phyloP scores from a whole-genome alignment of 1,140 invertebrate species.

The Vollenhovia emeryi region DNA sequence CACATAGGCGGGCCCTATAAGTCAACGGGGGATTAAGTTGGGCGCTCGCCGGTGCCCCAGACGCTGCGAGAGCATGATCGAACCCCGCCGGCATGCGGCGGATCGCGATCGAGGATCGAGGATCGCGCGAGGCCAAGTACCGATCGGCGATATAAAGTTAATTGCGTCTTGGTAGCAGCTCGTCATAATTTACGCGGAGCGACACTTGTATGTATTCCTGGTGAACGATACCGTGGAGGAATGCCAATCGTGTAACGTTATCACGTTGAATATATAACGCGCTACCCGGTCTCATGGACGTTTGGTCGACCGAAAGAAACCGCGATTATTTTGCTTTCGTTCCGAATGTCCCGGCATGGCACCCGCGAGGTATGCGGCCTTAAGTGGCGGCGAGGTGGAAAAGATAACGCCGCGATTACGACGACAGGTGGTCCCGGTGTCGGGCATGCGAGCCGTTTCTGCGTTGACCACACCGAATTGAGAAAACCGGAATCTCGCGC shows the following conservation, averaged over 20 bases:
- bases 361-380: slow-evolving; percentile 30
- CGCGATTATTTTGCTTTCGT: slow-evolving; percentile 4
- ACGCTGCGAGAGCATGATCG: slow-evolving; percentile 30
- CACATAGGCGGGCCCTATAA: slow-evolving; percentile 77
- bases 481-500: slow-evolving; percentile 55
- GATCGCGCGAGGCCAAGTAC: slow-evolving; percentile 15
- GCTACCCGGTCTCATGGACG: background rate
- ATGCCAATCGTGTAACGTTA: background rate
- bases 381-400: slow-evolving; percentile 58
- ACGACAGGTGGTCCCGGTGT: slow-evolving; percentile 55
- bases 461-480: slow-evolving; percentile 48
- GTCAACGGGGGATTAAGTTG: slow-evolving; percentile 78
- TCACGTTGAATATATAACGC: too few species aligned
- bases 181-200: background rate
- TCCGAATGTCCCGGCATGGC: slow-evolving; percentile 36
- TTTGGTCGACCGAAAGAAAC: background rate
- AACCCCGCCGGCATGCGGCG: slow-evolving; percentile 18
- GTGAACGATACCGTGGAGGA: background rate
- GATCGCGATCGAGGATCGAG: slow-evolving; percentile 56
- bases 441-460: background rate
- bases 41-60: slow-evolving; percentile 42
- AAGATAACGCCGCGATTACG: slow-evolving; percentile 68
- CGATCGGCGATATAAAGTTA: slow-evolving; percentile 43
- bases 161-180: slow-evolving; percentile 48
- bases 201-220: background rate